Base-by-base conservation (phyloP, 1,140 invertebrate species). In the Trachymyrmex septentrionalis region DNA sequence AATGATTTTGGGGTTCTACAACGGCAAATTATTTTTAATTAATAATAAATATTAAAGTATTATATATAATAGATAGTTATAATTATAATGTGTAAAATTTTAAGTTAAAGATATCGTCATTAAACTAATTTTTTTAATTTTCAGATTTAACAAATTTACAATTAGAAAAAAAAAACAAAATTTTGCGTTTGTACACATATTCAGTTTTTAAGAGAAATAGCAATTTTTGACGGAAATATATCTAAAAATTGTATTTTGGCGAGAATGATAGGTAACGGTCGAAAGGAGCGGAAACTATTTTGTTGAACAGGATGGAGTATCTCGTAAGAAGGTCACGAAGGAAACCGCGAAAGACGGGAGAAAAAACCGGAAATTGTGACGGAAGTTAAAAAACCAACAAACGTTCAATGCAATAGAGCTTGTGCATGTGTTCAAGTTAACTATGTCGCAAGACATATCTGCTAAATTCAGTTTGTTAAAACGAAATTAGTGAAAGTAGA, bases 311-410 rank as follows among this genome's bases (percentile, higher is more conserved):
- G 63, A 80, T 69, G 48, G 16, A 34, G 6, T 21, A 7, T 19
- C 9, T 5, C n/a, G 48, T 80, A 69, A 80, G 48, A 80, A 53
- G 48, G 30, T 80, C 77, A 80, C 14, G 64, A 69, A 50, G n/a
- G 30, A 80, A 67, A 53, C 38, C 48, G 27, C n/a, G 63, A 69
- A 34, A 66, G 27, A 34, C 55, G n/a, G 30, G 16, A 80, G 48
- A 80, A 80, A 80, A 24, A 67, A 19, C 63, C 27, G 77, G 77
- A 80, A 80, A 80, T 80, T 69, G 77, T 80, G 30, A 44, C 77
- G 21, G 30, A 80, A 34, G 77, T 55, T 55, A 38, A 80, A 69
- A 80, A 69, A 50, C 10, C n/a, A 53, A 48, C 7, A n/a, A 0
- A 34, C 7, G 16, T 78, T 67, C 44, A 80, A 44, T 67, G 30